These are phyloP conservation scores for Eupithecia centaureata DNA, from an alignment of 2,888 invertebrate species.

Conservation along the genomic window DNA sequence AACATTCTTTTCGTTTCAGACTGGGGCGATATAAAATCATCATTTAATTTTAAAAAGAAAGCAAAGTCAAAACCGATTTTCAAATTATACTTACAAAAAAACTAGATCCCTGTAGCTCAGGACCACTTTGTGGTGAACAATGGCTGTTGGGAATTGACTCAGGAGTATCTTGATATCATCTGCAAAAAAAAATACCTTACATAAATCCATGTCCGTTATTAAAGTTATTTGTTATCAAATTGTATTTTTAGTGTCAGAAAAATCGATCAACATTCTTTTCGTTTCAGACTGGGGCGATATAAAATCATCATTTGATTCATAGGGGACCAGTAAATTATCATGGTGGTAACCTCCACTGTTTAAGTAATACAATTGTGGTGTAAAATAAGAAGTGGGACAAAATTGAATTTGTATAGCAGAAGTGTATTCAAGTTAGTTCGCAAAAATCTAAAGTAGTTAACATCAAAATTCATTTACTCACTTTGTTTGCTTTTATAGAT, in stretches of 20 bases:
- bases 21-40: slow-evolving; percentile 69
- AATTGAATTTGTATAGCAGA: neutral
- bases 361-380: neutral
- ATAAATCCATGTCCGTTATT: neutral
- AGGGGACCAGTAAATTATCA: neutral
- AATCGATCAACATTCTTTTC: slow-evolving; percentile 20
- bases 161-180: neutral
- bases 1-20: slow-evolving; percentile 59
- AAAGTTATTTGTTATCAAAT: too few species aligned
- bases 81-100: neutral
- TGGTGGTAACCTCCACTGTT: neutral
- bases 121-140: neutral
- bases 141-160: neutral
- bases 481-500: neutral
- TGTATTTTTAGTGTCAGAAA: slow-evolving; percentile 6
- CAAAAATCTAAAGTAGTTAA: too few species aligned
- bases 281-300: slow-evolving; percentile 22
- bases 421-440: neutral
- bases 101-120: neutral
- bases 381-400: neutral
- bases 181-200: slow-evolving; percentile 13
- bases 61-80: neutral
- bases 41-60: slow-evolving; percentile 38
- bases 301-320: slow-evolving; percentile 7
- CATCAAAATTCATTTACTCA: neutral